phyloP scores from a whole-genome alignment of 2,797 vertebrate genomes.

The Salarias fasciatus region DNA sequence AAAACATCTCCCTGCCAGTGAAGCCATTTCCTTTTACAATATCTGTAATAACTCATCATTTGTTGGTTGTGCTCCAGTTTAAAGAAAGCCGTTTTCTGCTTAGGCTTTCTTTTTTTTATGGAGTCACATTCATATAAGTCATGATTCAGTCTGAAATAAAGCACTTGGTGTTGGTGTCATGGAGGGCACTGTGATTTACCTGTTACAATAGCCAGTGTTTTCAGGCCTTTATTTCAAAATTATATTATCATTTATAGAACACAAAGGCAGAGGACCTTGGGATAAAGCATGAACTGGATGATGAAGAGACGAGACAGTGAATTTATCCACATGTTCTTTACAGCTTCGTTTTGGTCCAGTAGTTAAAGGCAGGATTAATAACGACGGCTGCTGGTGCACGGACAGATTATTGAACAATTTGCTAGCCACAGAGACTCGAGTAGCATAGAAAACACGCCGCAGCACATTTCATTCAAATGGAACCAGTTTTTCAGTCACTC shows the following conservation, averaged over 20 bases:
- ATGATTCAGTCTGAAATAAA: slow-evolving; percentile 22
- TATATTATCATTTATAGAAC: slow-evolving; percentile 1
- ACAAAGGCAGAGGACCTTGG: background rate
- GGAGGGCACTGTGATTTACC: slow-evolving; percentile 26
- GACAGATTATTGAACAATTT: too few relatives aligned
- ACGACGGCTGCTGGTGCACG: background rate
- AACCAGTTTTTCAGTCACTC: too few relatives aligned
- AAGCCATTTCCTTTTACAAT: slow-evolving; percentile 7
- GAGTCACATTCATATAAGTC: slow-evolving; percentile 30
- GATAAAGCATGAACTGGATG: background rate
- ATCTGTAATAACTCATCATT: slow-evolving; percentile 12
- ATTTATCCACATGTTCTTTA: too few relatives aligned
- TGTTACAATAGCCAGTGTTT: background rate
- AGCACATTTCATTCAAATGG: too few relatives aligned
- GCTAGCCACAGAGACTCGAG: too few relatives aligned
- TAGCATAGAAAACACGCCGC: too few relatives aligned
- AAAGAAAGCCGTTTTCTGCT: too few relatives aligned
- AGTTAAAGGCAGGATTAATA: background rate
- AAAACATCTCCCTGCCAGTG: background rate
- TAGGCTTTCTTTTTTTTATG: background rate
- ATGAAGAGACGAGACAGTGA: background rate
- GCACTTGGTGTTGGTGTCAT: slow-evolving; percentile 1
- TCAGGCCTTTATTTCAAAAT: background rate
- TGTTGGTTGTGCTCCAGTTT: slow-evolving; percentile 22
- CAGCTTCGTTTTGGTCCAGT: background rate